Percentiles rank a stretch among this genome's conserved stretches.
Conservation (phyloP, 1,140 invertebrate species). For the Drosophila nikananu region DNA sequence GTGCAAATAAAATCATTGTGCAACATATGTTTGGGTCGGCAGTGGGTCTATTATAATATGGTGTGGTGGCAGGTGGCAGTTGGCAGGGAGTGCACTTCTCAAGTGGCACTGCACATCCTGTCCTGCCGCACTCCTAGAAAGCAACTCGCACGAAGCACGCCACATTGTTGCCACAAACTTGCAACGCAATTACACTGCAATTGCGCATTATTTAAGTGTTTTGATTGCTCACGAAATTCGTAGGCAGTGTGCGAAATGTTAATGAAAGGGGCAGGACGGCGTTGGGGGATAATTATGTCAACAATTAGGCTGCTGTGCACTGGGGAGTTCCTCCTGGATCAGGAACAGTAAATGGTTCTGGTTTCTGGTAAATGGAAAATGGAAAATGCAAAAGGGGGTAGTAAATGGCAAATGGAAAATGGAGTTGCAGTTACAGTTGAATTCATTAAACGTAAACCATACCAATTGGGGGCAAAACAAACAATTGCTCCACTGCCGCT, state of each 20-base stretch:
- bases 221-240: constrained; percentile 38
- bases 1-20: constrained; percentile 82
- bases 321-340: not conserved
- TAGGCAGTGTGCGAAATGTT: constrained; percentile 54
- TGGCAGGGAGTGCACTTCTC: constrained; percentile 22
- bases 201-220: constrained; percentile 76
- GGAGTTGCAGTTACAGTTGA: constrained; percentile 35
- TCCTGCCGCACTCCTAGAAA: not conserved
- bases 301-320: constrained; percentile 60
- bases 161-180: constrained; percentile 57
- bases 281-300: constrained; percentile 61
- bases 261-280: constrained; percentile 21
- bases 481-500: constrained; percentile 17
- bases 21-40: constrained; percentile 71
- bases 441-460: constrained; percentile 36
- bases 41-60: constrained; percentile 64
- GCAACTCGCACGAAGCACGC: not conserved
- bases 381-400: not conserved
- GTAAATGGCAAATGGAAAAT: constrained; percentile 34
- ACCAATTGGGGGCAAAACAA: constrained; percentile 15
- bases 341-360: constrained; percentile 21
- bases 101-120: constrained; percentile 13
- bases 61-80: not conserved
- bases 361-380: constrained; percentile 7
- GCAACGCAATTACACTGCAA: constrained; percentile 77